phyloP scores from a whole-genome alignment of 2,888 invertebrate genomes.

The Schizotus pectinicornis region DNA sequence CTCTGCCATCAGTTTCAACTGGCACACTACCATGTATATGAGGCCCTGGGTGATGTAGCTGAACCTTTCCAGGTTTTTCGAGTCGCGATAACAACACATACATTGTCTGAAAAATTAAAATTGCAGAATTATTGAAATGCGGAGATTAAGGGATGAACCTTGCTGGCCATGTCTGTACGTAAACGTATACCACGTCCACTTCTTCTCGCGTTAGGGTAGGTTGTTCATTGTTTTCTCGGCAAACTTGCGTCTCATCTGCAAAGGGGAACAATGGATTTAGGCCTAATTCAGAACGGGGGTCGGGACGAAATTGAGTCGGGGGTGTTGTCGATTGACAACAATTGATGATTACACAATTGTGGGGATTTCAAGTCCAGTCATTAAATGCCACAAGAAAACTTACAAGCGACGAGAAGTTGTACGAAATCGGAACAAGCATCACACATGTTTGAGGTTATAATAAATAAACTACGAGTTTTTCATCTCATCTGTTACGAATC shows the following conservation, averaged over 20 bases:
- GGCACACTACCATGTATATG: conserved; percentile 81
- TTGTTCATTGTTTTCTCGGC: conserved; percentile 78
- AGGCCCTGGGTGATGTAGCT: conserved; percentile 88
- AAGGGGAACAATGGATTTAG: conserved; percentile 42
- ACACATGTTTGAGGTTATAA: conserved; percentile 70
- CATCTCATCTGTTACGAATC: conserved; percentile 37
- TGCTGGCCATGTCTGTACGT: conserved; percentile 89
- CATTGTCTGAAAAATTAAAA: conserved; percentile 74
- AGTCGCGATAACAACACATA: conserved; percentile 93
- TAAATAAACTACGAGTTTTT: conserved; percentile 35
- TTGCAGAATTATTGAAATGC: conserved; percentile 10
- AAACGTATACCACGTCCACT: conserved; percentile 81
- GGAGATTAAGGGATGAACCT: conserved; percentile 62
- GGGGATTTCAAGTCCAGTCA: not conserved
- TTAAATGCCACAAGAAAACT: conserved; percentile 53
- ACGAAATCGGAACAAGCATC: conserved; percentile 95
- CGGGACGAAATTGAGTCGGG: not conserved
- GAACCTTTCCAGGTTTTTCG: conserved; percentile 90
- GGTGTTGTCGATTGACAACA: not conserved
- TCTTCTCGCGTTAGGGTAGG: conserved; percentile 78
- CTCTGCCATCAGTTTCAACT: conserved; percentile 72
- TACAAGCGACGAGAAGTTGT: conserved; percentile 86
- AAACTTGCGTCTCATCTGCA: conserved; percentile 80
- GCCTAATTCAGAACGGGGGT: conserved; percentile 4
- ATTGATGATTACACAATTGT: not conserved